These are phyloP conservation scores for Parasteatoda tepidariorum DNA, from an alignment of 1,140 invertebrate species.

Conservation along the genomic window DNA sequence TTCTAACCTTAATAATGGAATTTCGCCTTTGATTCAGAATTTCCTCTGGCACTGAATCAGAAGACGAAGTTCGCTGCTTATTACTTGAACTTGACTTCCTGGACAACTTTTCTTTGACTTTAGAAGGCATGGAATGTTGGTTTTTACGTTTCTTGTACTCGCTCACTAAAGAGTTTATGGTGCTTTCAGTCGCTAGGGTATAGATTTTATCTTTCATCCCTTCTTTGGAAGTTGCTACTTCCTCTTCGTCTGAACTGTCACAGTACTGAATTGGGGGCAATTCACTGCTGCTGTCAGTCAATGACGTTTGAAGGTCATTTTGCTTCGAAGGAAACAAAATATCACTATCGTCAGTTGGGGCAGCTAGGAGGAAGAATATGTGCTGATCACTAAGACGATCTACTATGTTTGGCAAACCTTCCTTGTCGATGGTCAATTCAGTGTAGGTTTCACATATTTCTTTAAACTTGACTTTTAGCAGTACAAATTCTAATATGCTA, in stretches of 20 bases:
- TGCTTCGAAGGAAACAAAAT: conserved; percentile 62
- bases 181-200: conserved; percentile 70
- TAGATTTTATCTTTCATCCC: conserved; percentile 69
- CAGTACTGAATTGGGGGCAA: conserved; percentile 1
- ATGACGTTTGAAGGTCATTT: not conserved
- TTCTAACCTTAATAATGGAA: conserved; percentile 85
- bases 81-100: conserved; percentile 64
- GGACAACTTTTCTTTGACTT: conserved; percentile 62
- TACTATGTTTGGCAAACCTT: conserved; percentile 72
- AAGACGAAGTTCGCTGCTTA: conserved; percentile 60
- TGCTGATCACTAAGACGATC: conserved; percentile 75
- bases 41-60: conserved; percentile 64
- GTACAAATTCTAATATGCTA: conserved; percentile 20
- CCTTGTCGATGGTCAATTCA: conserved; percentile 73
- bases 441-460: conserved; percentile 76
- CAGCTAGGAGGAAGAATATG: conserved; percentile 75
- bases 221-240: not conserved
- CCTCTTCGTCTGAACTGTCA: conserved; percentile 62
- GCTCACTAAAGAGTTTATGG: conserved; percentile 72
- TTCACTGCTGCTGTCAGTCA: conserved; percentile 5
- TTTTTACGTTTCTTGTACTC: conserved; percentile 76
- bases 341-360: conserved; percentile 75
- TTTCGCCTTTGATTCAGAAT: conserved; percentile 75
- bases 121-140: conserved; percentile 71
- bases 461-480: conserved; percentile 70